Percentiles rank a stretch among this genome's conserved stretches.
These are phyloP conservation scores for Chlorops oryzae DNA, from an alignment of 1,140 invertebrate species.

Conservation along the genomic window DNA sequence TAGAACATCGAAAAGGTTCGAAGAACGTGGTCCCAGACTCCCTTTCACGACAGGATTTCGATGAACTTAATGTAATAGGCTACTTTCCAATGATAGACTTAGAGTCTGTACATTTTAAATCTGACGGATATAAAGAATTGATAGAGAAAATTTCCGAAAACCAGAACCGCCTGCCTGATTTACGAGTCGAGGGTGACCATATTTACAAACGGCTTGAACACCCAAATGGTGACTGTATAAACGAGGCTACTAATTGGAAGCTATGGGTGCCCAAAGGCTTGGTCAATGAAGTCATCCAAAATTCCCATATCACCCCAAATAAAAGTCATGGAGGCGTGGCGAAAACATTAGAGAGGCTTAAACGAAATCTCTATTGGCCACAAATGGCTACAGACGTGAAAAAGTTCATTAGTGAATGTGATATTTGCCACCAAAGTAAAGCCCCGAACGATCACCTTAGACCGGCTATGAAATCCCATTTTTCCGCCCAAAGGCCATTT, in stretches of 20 bases:
- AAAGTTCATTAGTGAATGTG: neutral
- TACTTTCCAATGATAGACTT: neutral
- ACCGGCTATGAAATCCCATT: neutral
- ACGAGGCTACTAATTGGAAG: neutral
- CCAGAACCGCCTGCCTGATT: neutral
- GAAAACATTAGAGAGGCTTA: neutral
- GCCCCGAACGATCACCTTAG: neutral
- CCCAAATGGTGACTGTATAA: neutral
- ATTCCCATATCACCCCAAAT: neutral
- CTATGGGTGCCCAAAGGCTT: neutral
- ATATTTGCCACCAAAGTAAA: neutral
- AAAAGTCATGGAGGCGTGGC: neutral
- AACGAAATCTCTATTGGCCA: neutral
- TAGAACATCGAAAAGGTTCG: conserved; percentile 27
- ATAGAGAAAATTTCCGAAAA: neutral
- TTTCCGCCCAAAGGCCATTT: neutral
- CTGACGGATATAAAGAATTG: neutral
- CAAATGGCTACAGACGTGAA: neutral
- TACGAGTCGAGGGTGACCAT: neutral
- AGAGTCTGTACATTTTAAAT: neutral
- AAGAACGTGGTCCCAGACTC: conserved; percentile 22
- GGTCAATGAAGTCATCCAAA: neutral
- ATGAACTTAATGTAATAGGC: neutral
- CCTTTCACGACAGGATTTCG: neutral
- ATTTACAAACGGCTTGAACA: neutral